Evolutionary conservation across 2,888 invertebrate species (phyloP), one percentile per base, ranked within the genome.

Genomic region (Rhabditoides inermis): DNA sequence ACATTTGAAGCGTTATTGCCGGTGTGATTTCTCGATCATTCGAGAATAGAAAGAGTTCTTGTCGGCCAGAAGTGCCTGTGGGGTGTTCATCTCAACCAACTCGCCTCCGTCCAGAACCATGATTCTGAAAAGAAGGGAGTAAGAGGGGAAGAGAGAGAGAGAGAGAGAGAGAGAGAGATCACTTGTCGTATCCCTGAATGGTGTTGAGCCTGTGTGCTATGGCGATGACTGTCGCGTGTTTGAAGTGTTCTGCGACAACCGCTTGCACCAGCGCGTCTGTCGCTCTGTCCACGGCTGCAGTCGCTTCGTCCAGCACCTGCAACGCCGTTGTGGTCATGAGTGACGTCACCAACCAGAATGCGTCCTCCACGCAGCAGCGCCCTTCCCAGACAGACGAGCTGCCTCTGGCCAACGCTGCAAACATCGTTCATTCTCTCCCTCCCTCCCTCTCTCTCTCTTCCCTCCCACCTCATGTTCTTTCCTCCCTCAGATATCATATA

Each of bases 401-500:
- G 81, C 18, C 80, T 60, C 61, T 81, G 81, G 6, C 81, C 81
- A 22, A 79, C 78, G 65, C 81, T 81, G 57, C 18, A 61, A 56
- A 37, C 12, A 41, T 26, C 18, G 10, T 6, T 7, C 12, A 44
- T 23, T 10, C 26, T 44, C 12, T 26, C 2, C 10, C 32, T 32
- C 5, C 1, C 15, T 40, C 5, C 25, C 37, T 52, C 77, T 77
- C 80, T 81, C 55, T 26, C 2, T 12, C 32, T 32, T 12, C 1
- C 15, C 30, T 7, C 25, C 37, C 50, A 77, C 77, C 80, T 81
- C 55, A 81, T 71, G 80, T 92, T 94, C 76, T 88, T 88, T 40
- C 92, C 92, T 49, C 90, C 90, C 79, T 94, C 92, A 2, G 85
- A 80, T 49, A 91, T 84, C 78, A 86, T 86, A 77, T 90, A 86